Base-by-base conservation (phyloP, 2,797 vertebrate genomes). In the Rallus crepitans region DNA sequence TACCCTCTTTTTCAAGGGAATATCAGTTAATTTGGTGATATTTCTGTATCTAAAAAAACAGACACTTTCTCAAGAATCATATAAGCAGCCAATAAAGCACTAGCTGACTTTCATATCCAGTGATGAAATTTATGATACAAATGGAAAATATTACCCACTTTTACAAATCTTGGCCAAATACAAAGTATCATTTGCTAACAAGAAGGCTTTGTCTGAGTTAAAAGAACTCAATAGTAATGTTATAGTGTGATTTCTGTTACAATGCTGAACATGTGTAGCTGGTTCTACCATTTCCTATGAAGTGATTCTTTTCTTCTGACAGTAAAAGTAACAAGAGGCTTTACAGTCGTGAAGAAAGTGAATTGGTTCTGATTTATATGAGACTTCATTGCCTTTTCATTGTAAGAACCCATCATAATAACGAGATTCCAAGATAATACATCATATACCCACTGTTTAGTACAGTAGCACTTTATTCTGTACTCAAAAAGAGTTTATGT, bases 51-150 rank as follows among this genome's bases (percentile, higher is more conserved):
- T 30, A 60, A 45, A 87, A 75, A 42, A 3, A 0, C 16, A 47
- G 48, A 30, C 1, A 8, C 15, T 79, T 12, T 83, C 48, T 63
- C 21, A 61, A 48, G 87, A 63, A 70, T 63, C 53, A 31, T 39
- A 30, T 70, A 56, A 78, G 39, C 55, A 86, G 48, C 33, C 76
- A 87, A 28, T 90, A 94, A 87, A 87, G 39, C 60, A 35, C 70
- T 79, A 57, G 25, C 75, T 92, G 66, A 35, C 50, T 92, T 89
- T 75, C 66, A 55, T 73, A 82, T 70, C 16, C 60, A 85, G 8
- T 50, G 66, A 61, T 92, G 61, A 96, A 91, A 95, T 93, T 89
- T 92, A 53, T 83, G 31, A 68, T 85, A 75, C 53, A 91, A 96
- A 52, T 91, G 87, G 81, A 90, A 94, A 94, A 70, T 73, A 82